phyloP scores from a whole-genome alignment of 1,140 invertebrate species.

The Teleopsis dalmanni region DNA sequence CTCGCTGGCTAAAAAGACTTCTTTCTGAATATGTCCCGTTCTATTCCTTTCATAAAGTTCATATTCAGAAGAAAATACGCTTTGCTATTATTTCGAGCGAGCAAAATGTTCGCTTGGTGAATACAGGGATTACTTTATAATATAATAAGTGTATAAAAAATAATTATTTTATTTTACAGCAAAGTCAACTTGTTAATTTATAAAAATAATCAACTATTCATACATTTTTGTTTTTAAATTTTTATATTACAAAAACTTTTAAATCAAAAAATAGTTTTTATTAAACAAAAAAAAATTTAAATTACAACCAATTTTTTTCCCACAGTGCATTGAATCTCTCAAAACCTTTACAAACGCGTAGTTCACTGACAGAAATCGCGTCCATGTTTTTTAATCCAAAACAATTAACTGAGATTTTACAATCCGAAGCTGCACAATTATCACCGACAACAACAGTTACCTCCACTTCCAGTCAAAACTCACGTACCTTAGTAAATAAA shows the following conservation, averaged over 20 bases:
- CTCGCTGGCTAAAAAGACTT: no score
- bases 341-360: constrained; percentile 29
- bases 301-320: not conserved
- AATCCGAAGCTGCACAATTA: constrained; percentile 35
- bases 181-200: no score
- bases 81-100: no score
- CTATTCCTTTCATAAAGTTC: no score
- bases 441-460: constrained; percentile 39
- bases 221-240: not conserved
- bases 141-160: no score
- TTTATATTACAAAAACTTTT: not conserved
- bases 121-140: no score
- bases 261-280: not conserved
- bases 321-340: constrained; percentile 36
- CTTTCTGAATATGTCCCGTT: no score
- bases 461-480: constrained; percentile 9
- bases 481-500: constrained; percentile 46
- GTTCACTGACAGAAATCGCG: constrained; percentile 36
- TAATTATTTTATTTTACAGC: no score
- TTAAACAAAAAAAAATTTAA: not conserved
- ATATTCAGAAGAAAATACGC: no score
- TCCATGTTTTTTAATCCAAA: constrained; percentile 40
- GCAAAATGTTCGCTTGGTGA: no score
- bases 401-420: constrained; percentile 33
- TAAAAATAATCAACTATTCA: not conserved